These are phyloP conservation scores for Oncorhynchus gorbuscha DNA, from an alignment of 2,113 vertebrate species.

Conservation along the genomic window DNA sequence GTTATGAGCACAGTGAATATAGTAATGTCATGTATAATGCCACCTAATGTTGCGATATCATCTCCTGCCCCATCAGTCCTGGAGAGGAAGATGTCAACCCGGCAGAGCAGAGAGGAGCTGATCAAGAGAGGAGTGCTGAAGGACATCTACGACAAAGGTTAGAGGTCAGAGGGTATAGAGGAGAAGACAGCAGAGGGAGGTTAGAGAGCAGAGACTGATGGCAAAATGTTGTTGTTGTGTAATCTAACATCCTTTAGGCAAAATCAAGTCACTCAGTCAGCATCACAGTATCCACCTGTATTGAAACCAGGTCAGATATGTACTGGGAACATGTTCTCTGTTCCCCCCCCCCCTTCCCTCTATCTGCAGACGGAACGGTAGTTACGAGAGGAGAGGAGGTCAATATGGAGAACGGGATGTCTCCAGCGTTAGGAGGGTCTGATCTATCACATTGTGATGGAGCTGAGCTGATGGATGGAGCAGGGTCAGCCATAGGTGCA, in stretches of 20 bases:
- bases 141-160: conserved; percentile 96
- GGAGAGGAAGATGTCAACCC: conserved; percentile 97
- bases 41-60: background rate
- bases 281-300: too few relatives aligned
- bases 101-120: conserved; percentile 97
- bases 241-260: too few relatives aligned
- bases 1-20: background rate
- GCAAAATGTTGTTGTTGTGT: too few relatives aligned
- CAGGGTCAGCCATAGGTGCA: conserved; percentile 77
- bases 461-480: conserved; percentile 85
- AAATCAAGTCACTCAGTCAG: too few relatives aligned
- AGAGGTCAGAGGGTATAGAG: conserved; percentile 7
- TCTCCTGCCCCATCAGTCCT: conserved; percentile 75
- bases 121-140: conserved; percentile 97
- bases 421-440: conserved; percentile 76
- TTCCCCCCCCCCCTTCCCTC: background rate
- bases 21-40: background rate
- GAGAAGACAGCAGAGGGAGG: background rate
- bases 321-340: background rate
- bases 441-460: conserved; percentile 79
- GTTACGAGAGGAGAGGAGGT: conserved; percentile 83
- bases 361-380: conserved; percentile 76
- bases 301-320: too few relatives aligned
- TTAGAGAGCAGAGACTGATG: too few relatives aligned
- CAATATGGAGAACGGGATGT: conserved; percentile 84